Base-by-base conservation (phyloP, 2,888 invertebrate species). In the Xanthorhoe spadicearia region DNA sequence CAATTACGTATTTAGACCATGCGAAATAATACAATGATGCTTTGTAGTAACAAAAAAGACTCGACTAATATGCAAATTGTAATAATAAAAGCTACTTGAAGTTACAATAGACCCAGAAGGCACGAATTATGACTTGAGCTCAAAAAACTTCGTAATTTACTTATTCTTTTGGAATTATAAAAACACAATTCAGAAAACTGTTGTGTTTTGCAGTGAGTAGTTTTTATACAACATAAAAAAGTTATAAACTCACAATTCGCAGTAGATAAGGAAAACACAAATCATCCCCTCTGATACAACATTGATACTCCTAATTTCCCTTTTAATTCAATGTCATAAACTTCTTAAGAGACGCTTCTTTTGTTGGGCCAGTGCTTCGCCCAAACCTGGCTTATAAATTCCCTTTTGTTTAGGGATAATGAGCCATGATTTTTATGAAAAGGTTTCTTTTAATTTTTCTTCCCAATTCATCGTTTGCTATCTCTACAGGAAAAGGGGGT, bases 371-470 rank as follows among this genome's bases (percentile, higher is more conserved):
- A 66, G 67, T 69, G 64, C 69, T 64, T 68, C 65, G 55, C 19
- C 48, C 65, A 58, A 71, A 70, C 69, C 68, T 68, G 69, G 58
- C 70, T 69, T 72, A 71, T 71, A 67, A 74, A 70, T 71, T 74
- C 60, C 54, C 67, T 71, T 69, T 74, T 74, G 74, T 72, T 69
- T 68, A 64, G 49, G 68, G 64, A 74, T 74, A 74, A 74, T 74
- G 71, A 74, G 67, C 68, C 71, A 68, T 71, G 71, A 72, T 71
- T 74, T 74, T 72, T 70, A 66, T 68, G 68, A 69, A 72, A 74
- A 67, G 71, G 64, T 70, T 73, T 70, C 63, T 61, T 61, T 68
- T 69, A 71, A 69, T 71, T 72, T 71, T 69, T 69, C 66, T 58
- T 65, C 68, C 64, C 57, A 67, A 70, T 74, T 67, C 61, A 68